A percentile compares a stretch with the other conserved stretches of the same genome.
phyloP scores from a whole-genome alignment of 2,113 vertebrate species.

The Trogon surrucura region DNA sequence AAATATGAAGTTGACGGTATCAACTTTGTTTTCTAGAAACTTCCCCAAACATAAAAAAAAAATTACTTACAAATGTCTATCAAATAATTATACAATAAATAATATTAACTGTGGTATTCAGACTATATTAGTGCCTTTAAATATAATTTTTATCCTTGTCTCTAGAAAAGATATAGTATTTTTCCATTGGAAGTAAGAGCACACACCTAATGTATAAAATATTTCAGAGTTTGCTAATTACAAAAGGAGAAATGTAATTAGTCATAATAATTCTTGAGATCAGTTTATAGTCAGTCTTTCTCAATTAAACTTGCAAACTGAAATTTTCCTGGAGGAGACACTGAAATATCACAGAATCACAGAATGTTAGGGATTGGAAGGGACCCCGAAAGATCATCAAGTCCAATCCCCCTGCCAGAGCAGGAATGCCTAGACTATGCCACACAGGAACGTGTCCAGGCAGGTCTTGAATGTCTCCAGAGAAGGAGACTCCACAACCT shows the following conservation, averaged over 20 bases:
- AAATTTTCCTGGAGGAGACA: constrained; percentile 37
- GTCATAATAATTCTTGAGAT: constrained; percentile 36
- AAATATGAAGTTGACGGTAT: not conserved
- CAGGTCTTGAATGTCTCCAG: too few relatives aligned
- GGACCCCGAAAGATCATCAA: too few relatives aligned
- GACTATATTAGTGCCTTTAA: not conserved
- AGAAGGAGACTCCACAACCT: too few relatives aligned
- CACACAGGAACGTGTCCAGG: too few relatives aligned
- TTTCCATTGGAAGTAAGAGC: not conserved
- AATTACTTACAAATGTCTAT: not conserved
- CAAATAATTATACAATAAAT: not conserved
- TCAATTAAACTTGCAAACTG: constrained; percentile 30
- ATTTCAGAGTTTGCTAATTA: constrained; percentile 38
- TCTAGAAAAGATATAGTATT: not conserved
- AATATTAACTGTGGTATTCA: not conserved
- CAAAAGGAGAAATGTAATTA: constrained; percentile 17
- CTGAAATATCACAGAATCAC: constrained; percentile 15
- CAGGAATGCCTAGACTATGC: too few relatives aligned
- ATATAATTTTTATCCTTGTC: not conserved
- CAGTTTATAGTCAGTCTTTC: constrained; percentile 42
- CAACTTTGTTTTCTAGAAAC: not conserved
- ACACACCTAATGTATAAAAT: constrained; percentile 19
- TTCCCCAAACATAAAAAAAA: not conserved
- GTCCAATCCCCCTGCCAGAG: too few relatives aligned
- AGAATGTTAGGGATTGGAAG: too few relatives aligned